Conservation (phyloP, 2,888 invertebrate genomes). For the Monochamus alternatus region DNA sequence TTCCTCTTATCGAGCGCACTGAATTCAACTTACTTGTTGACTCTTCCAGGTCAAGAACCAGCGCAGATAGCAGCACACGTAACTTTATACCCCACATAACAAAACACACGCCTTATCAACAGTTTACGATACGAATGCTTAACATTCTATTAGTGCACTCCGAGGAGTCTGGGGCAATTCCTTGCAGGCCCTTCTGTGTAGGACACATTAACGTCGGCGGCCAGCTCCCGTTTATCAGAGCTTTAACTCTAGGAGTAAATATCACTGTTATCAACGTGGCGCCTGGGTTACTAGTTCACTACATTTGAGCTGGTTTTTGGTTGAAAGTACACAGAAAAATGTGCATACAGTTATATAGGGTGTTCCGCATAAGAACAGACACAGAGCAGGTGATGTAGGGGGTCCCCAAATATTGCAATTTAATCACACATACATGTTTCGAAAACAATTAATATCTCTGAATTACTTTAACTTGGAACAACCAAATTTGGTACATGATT, state of each 20-base stretch:
- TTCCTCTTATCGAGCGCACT: no score
- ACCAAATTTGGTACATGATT: no score
- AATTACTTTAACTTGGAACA: no score
- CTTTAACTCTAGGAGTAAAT: conserved; percentile 50
- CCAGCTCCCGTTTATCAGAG: conserved; percentile 43
- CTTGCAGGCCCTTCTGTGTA: conserved; percentile 37
- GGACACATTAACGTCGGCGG: conserved; percentile 47
- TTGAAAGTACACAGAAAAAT: no score
- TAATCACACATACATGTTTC: no score
- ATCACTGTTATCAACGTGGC: conserved; percentile 50
- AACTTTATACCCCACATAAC: background rate
- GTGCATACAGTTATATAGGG: no score
- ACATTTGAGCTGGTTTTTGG: conserved; percentile 24
- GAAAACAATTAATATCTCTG: no score
- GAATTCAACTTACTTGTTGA: background rate
- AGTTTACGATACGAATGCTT: conserved; percentile 27
- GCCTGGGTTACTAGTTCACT: conserved; percentile 35
- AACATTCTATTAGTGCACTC: conserved; percentile 25
- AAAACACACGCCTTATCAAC: conserved; percentile 19
- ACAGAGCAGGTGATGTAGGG: no score
- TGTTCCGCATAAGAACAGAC: no score
- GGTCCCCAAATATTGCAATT: no score
- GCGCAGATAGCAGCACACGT: background rate
- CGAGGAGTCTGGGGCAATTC: background rate
- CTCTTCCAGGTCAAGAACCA: background rate